These are phyloP conservation scores for Xenopus tropicalis DNA, from an alignment of 2,113 vertebrate species.

Conservation along the genomic window UCB_Xtro_10.0 CM004450.2:63292001-63292500, in stretches of 20 bases:
- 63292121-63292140: conserved; percentile 29
- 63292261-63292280: not conserved
- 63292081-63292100: not conserved
- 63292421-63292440: too few species aligned
- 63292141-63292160: conserved; percentile 14
- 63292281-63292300: not conserved
- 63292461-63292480: too few species aligned
- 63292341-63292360: too few species aligned
- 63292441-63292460: too few species aligned
- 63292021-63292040: not conserved
- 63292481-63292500: too few species aligned
- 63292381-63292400: too few species aligned
- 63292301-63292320: too few species aligned
- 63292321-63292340: too few species aligned
- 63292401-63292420: too few species aligned
- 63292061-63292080: not conserved
- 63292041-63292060: conserved; percentile 1
- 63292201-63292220: conserved; percentile 12
- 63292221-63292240: not conserved
- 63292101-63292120: conserved; percentile 26
- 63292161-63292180: not conserved
- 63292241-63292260: not conserved
- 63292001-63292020: not conserved
- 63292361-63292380: too few species aligned
- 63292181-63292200: not conserved